Conservation (phyloP, 2,113 vertebrate species). For the Prionailurus viverrinus region DNA sequence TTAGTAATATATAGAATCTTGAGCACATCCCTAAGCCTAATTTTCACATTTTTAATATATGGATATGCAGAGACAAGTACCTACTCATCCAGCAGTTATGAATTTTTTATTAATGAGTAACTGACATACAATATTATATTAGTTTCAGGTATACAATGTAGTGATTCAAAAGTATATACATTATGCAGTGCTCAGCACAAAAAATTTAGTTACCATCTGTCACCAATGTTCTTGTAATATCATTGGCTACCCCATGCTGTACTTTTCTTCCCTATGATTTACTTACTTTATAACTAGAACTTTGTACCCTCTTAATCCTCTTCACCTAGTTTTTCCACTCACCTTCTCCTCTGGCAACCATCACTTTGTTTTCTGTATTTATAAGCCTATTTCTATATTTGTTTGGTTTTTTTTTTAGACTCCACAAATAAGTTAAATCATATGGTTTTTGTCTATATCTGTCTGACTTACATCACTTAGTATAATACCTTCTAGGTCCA, state of each 20-base stretch:
- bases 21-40: background rate
- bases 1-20: background rate
- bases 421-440: background rate
- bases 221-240: background rate
- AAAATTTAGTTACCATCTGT: background rate
- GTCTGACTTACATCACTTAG: background rate
- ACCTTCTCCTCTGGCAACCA: background rate
- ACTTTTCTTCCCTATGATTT: background rate
- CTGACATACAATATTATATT: background rate
- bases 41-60: slow-evolving; percentile 21
- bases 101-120: background rate
- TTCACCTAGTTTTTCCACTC: background rate
- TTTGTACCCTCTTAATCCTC: background rate
- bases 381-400: background rate
- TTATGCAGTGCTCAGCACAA: background rate
- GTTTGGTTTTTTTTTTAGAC: background rate
- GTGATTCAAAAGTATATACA: background rate
- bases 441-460: background rate
- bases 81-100: background rate
- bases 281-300: background rate
- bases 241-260: background rate
- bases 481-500: background rate
- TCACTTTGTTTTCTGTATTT: background rate
- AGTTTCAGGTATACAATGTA: background rate
- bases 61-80: background rate